Evolutionary conservation across 2,797 vertebrate genomes (phyloP).

Genomic region (Calcarius lapponicus): DNA sequence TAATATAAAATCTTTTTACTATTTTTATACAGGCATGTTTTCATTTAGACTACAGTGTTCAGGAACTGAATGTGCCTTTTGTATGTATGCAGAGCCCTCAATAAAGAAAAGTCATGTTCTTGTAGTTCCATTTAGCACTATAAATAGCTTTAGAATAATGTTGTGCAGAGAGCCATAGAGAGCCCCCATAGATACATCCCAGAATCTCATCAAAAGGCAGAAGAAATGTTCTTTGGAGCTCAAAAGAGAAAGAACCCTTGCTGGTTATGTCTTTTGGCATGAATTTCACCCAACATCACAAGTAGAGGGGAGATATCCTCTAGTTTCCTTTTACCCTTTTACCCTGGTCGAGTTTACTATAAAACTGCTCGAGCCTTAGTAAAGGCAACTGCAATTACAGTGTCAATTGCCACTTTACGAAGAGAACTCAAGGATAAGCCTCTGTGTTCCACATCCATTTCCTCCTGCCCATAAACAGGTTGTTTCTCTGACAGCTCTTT

Average conservation of each 20-base stretch:
- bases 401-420: neutral
- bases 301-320: neutral
- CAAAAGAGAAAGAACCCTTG: neutral
- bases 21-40: conserved; percentile 46
- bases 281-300: neutral
- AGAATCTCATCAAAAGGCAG: neutral
- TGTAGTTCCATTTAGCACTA: neutral
- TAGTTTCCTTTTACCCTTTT: neutral
- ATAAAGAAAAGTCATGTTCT: conserved; percentile 18
- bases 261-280: neutral
- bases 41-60: conserved; percentile 29
- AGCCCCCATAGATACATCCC: neutral
- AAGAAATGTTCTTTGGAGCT: neutral
- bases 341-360: neutral
- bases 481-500: conserved; percentile 6
- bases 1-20: conserved; percentile 10
- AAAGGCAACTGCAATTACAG: neutral
- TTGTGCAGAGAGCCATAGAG: neutral
- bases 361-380: neutral
- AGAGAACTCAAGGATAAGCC: neutral
- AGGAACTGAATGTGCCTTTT: conserved; percentile 43
- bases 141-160: conserved; percentile 40
- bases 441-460: neutral
- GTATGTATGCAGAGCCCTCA: neutral
- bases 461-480: neutral